Base-by-base conservation (phyloP, 23 tunicate species). In the Trididemnum clinides region DNA sequence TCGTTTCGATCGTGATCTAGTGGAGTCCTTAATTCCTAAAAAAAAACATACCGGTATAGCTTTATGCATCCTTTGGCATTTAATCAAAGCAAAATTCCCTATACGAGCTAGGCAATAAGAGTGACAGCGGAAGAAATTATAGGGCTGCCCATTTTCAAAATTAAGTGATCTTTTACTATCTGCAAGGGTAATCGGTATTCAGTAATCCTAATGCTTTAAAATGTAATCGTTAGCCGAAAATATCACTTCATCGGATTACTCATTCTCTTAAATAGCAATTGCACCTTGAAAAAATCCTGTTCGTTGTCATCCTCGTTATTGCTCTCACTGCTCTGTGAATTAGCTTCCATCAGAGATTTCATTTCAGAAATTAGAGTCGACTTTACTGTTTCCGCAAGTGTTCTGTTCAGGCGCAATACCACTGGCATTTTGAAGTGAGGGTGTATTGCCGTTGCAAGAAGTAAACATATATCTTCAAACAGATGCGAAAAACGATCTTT, bases 271-370 rank as follows among this genome's bases (percentile, higher is more conserved):
- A 59, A 59, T 59, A 59, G 20, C 20, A 59, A 59, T n/a, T 59
- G 20, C 66, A 66, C 75, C 75, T 66, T 66, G n/a, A 66, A 66
- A 66, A 66, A 66, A 32, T 66, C 75, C 6, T 31, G 37, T 29
- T 66, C 75, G 22, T 66, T 20, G 36, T 66, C 75, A 29, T 66
- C 37, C 5, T 66, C 75, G 37, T 30, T 32, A 29, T 29, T 32
- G 66, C 66, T 59, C 10, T 66, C 75, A 30, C 37, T 32, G 37
- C 36, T 32, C 12, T 29, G 37, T 2, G 7, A 6, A 29, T 66
- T 6, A 30, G 36, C 75, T 29, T 6, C 37, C 3, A 66, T 66
- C 37, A 29, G 3, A 4, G 36, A 29, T 5, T 29, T 29, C 37
- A 66, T 66, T 29, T 66, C 75, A 29, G 36, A 30, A 7, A 66